These are phyloP conservation scores for Botia almorhae DNA, from an alignment of 2,797 vertebrate genomes.

Conservation along the genomic window DNA sequence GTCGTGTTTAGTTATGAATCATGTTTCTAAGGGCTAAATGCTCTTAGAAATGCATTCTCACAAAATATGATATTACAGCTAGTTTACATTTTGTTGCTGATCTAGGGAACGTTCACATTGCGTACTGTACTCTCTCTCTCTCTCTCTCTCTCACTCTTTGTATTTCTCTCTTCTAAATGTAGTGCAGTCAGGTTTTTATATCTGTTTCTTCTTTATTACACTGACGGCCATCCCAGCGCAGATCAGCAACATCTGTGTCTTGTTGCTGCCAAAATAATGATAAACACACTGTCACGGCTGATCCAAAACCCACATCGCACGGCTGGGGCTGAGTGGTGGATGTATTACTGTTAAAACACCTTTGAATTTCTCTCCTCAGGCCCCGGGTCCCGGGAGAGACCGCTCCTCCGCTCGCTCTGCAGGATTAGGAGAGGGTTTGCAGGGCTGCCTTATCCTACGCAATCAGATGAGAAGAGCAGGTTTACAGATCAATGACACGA, in stretches of 20 bases:
- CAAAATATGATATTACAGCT: no score
- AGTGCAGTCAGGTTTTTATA: not conserved
- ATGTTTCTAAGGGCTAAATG: no score
- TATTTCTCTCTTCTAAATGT: no score
- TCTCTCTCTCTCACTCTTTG: no score
- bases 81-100: no score
- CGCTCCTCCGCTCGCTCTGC: not conserved
- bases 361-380: conserved; percentile 17
- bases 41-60: no score
- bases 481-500: conserved; percentile 46
- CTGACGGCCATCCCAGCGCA: not conserved
- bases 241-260: conserved; percentile 31
- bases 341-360: conserved; percentile 32
- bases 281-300: conserved; percentile 29
- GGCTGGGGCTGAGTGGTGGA: conserved; percentile 19
- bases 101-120: no score
- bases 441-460: conserved; percentile 19
- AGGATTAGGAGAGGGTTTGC: conserved; percentile 4
- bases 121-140: no score
- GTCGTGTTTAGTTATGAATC: no score
- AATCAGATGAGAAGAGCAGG: conserved; percentile 31
- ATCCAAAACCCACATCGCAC: conserved; percentile 24
- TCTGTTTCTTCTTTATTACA: conserved; percentile 10
- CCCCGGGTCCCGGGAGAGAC: conserved; percentile 9
- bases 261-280: conserved; percentile 11